Evolutionary conservation across 2,113 vertebrate genomes (phyloP), one percentile per base, ranked within the genome.

Genomic region (Tauraco erythrolophus): DNA sequence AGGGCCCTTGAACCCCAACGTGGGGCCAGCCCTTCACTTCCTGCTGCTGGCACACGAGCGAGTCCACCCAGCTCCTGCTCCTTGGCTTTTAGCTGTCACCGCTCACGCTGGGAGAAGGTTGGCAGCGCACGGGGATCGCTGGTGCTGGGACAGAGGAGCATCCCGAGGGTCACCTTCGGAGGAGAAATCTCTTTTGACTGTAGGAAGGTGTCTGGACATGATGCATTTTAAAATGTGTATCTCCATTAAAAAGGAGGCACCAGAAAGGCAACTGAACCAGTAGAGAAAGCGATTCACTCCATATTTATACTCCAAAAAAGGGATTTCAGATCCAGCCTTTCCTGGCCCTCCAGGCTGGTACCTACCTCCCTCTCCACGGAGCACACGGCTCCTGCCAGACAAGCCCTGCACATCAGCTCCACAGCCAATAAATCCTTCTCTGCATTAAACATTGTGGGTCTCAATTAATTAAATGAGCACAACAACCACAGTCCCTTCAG

Each of bases 401-500:
- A 10, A 75, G 15, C 61, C 56, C 84, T 39, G 45, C 53, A 8
- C 84, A 51, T 30, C 84, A 82, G 76, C 58, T 75, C 90, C 82
- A 21, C 79, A 89, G 92, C 85, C 88, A 90, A 88, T 93, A 94
- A 94, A 94, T 90, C 94, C 61, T 84, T 70, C 5, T 35, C 79
- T 71, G 65, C 92, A 80, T 89, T 68, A 84, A 91, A 93, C 83
- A 92, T 45, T 14, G 53, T 3, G 0, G 48, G 69, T 70, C 86
- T 84, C 76, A 57, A 92, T 96, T 96, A 97, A 95, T 97, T 96
- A 96, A 97, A 84, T 39, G 77, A 92, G 88, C 65, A 82, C 91
- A 93, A 89, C 68, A 57, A 86, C 64, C 72, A 14, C 65, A 56
- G 60, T 71, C 90, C 97, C 90, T 43, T 83, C 58, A 71, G 96